Percentiles rank a stretch among this genome's conserved stretches.
Conservation (phyloP, 2,888 invertebrate genomes). For the Apeira syringaria region DNA sequence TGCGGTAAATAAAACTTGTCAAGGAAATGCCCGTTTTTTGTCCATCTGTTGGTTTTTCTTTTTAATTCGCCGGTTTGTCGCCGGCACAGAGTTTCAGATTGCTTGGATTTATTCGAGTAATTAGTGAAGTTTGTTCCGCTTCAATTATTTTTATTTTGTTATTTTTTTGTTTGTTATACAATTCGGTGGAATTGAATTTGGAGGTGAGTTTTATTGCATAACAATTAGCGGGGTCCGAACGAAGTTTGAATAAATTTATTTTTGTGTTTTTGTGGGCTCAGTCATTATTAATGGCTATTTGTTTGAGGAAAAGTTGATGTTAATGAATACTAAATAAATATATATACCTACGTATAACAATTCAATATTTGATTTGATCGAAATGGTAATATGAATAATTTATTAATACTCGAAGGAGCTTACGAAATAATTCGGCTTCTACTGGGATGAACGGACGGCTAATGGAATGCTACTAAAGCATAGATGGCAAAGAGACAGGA, state of each 20-base stretch:
- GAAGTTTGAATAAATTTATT: conserved; percentile 39
- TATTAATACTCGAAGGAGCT: too few species aligned
- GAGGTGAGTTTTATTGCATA: conserved; percentile 54
- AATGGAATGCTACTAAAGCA: too few species aligned
- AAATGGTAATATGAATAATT: too few species aligned
- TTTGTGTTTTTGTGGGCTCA: conserved; percentile 13
- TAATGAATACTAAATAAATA: too few species aligned
- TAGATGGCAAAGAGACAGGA: too few species aligned
- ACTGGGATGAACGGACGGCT: too few species aligned
- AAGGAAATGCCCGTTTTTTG: conserved; percentile 74
- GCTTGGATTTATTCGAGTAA: conserved; percentile 81
- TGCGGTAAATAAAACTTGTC: conserved; percentile 82
- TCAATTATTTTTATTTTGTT: conserved; percentile 74
- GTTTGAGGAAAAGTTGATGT: too few species aligned
- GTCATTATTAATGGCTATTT: too few species aligned
- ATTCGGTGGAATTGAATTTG: conserved; percentile 67
- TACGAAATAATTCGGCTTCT: too few species aligned
- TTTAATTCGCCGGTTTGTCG: conserved; percentile 74
- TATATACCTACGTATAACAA: too few species aligned
- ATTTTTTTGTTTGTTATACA: conserved; percentile 59
- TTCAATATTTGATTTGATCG: too few species aligned
- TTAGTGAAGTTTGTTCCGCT: conserved; percentile 80
- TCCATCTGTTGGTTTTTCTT: conserved; percentile 70
- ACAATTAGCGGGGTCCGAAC: conserved; percentile 46
- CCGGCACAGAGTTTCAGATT: conserved; percentile 61